A percentile compares a stretch with the other conserved stretches of the same genome.
phyloP scores from a whole-genome alignment of 2,888 invertebrate genomes.

The Branchinecta sandiegonensis region DNA sequence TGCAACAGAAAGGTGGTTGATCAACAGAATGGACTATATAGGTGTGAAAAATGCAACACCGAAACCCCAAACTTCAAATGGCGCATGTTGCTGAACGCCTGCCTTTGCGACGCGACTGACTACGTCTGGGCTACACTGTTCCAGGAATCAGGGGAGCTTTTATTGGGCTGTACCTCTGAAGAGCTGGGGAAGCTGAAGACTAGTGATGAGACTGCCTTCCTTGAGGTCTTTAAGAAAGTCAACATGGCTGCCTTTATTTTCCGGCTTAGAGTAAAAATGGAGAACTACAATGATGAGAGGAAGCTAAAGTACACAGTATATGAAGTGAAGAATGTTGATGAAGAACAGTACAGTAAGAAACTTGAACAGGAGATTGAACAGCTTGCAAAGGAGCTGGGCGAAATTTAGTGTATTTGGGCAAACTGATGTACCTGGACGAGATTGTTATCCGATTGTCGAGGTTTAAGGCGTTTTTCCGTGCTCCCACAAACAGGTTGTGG shows the following conservation, averaged over 20 bases:
- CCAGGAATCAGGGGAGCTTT: conserved; percentile 60
- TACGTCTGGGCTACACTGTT: conserved; percentile 85
- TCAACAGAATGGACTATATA: conserved; percentile 66
- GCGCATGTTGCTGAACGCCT: conserved; percentile 65
- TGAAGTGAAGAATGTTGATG: conserved; percentile 54
- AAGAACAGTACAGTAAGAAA: conserved; percentile 55
- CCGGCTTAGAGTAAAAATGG: conserved; percentile 72
- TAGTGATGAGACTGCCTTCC: conserved; percentile 47
- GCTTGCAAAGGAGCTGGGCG: conserved; percentile 29
- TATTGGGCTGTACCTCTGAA: conserved; percentile 49
- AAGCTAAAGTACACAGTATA: conserved; percentile 60
- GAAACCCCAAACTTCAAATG: conserved; percentile 74
- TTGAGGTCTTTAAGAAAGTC: conserved; percentile 52
- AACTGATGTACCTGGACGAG: no score
- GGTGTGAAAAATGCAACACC: conserved; percentile 87
- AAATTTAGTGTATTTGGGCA: neutral
- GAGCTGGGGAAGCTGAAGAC: conserved; percentile 53
- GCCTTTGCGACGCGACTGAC: conserved; percentile 71
- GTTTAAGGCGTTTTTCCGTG: no score
- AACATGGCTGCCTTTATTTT: conserved; percentile 67
- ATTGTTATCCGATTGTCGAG: no score
- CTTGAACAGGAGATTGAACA: conserved; percentile 54
- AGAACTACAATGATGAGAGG: conserved; percentile 74
- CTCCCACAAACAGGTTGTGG: no score
- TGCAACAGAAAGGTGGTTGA: conserved; percentile 94